Base-by-base conservation (phyloP, 2,888 invertebrate genomes). In the Nephrotoma flavescens region DNA sequence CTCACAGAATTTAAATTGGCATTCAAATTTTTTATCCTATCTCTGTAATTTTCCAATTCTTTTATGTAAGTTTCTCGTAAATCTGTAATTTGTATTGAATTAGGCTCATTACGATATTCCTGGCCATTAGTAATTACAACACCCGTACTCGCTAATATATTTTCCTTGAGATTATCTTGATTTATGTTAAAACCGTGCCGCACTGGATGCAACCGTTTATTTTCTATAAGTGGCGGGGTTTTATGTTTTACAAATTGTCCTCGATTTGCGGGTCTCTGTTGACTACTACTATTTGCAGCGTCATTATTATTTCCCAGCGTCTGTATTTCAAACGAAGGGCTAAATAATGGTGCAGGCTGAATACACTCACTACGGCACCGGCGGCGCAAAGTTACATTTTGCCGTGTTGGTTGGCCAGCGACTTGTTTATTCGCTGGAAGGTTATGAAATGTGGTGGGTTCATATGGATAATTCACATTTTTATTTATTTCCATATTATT, bases 301-400 rank as follows among this genome's bases (percentile, higher is more conserved):
- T 1, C 15, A 15, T 84, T 84, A 15, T 42, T 42, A 19, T 19
- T 19, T 42, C 6, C 15, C 15, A 42, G n/a, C 0, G 4, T 11
- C 9, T 41, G 42, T 42, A n/a, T 42, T 7, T 84, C 84, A 42
- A 42, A 15, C 12, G 19, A 41, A 41, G 45, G 1, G 7, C 12
- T n/a, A 86, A 47, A 31, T 31, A 45, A 11, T 31, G 83, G 45
- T 2, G 42, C 52, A 4, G 52, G 42, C 42, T 41, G 86, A n/a
- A 87, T 52, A 57, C 86, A 86, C n/a, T 87, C 87, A 85, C 87
- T 87, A 0, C 84, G 84, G 15, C 87, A 87, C n/a, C 87, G 45
- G 12, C 87, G 83, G 5, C 87, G 86, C 41, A 87, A 83, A 19
- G 83, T 84, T 11, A 86, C 45, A 41, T 86, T 86, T 87, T 86